Evolutionary conservation across 2,888 invertebrate species (phyloP), one percentile per base, ranked within the genome.

Genomic region (Uloborus plumipes): DNA sequence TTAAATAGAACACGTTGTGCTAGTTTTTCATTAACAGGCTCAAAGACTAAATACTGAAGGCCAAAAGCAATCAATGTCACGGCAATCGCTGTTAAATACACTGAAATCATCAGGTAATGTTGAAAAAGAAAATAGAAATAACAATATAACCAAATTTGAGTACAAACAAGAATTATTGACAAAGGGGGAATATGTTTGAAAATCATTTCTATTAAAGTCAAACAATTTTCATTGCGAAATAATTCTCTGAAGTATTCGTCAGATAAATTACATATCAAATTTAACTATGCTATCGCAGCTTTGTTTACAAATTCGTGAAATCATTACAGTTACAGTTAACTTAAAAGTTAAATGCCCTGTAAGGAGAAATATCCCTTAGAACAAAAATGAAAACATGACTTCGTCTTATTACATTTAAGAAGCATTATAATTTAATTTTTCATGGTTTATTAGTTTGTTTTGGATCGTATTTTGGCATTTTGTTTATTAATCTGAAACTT

Each of bases 111-210:
- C 26, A 78, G 31, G 26, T 75, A 79, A 53, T 70, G 73, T 31
- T 84, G 84, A 51, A 74, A 84, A 51, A 84, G 50, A 39, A 74
- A 79, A 66, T 74, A 65, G 58, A 78, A 84, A 55, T 78, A 79
- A 53, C 73, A 50, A 51, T 47, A 74, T 15, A 78, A 74, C 84
- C 84, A 84, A 20, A 84, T 74, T 59, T 78, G 66, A n/a, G 78
- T 16, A 55, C 78, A 84, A 65, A 78, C 49, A 59, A 78, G 13
- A 39, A 84, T 26, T 15, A 84, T 69, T 18, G 74, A 18, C 16
- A 74, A 14, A 11, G 84, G 84, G 14, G 84, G 84, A 47, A 83
- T 4, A 22, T 62, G 69, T 22, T 67, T 62, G 4, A 74, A 55
- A 76, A 61, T 76, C 82, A 76, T 76, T 47, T 62, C 70, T 58